Conservation (phyloP, 2,113 vertebrate genomes). For the Austrofundulus limnaeus region DNA sequence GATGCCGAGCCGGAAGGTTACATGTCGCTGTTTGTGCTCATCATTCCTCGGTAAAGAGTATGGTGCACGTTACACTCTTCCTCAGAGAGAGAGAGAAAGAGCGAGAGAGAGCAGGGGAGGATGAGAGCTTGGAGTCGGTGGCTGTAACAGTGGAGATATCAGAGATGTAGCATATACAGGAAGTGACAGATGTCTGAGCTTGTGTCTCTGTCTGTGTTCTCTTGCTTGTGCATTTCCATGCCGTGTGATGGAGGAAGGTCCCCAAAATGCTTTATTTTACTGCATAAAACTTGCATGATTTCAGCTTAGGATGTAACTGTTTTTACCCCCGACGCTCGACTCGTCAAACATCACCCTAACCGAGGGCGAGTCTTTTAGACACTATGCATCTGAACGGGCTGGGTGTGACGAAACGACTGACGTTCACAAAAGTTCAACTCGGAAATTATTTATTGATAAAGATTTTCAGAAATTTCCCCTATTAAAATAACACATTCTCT, state of each 20-base stretch:
- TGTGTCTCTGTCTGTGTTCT: constrained; percentile 55
- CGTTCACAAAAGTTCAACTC: constrained; percentile 6
- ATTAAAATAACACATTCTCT: constrained; percentile 9
- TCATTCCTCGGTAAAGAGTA: constrained; percentile 29
- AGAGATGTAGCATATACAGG: constrained; percentile 84
- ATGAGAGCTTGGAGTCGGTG: constrained; percentile 21
- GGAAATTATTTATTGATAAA: constrained; percentile 24
- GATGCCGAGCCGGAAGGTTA: constrained; percentile 26
- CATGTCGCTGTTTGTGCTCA: constrained; percentile 19
- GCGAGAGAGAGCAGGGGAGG: constrained; percentile 35
- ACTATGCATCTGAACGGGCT: constrained; percentile 55
- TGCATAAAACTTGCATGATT: constrained; percentile 70
- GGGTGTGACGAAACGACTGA: constrained; percentile 9
- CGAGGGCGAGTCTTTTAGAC: constrained; percentile 44
- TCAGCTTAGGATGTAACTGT: constrained; percentile 58
- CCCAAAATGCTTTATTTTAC: constrained; percentile 50
- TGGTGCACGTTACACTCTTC: constrained; percentile 23
- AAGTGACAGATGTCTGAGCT: constrained; percentile 55
- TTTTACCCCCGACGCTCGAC: constrained; percentile 53
- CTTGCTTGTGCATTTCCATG: constrained; percentile 55
- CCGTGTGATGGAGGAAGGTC: constrained; percentile 49
- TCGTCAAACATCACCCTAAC: constrained; percentile 52
- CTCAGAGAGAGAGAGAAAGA: constrained; percentile 39
- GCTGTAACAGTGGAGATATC: constrained; percentile 32
- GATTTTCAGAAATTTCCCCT: constrained; percentile 5